phyloP scores from a whole-genome alignment of 2,113 vertebrate genomes.

The Macrotus californicus region DNA sequence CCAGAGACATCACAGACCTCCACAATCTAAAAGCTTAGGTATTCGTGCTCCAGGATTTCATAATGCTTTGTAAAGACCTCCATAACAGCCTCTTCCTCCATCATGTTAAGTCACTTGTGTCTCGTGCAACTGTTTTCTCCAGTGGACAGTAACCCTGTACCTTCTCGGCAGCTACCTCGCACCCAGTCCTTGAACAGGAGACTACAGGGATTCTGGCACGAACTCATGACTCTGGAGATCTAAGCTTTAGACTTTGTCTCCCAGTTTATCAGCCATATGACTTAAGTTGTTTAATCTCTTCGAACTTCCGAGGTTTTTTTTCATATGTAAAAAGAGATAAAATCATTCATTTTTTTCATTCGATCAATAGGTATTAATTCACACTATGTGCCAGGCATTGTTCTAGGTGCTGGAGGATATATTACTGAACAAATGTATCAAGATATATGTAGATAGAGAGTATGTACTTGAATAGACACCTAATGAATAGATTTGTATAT shows the following conservation, averaged over 20 bases:
- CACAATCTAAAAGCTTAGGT: background rate
- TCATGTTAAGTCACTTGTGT: background rate
- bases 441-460: background rate
- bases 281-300: background rate
- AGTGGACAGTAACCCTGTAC: background rate
- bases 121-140: background rate
- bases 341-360: background rate
- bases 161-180: background rate
- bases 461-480: background rate
- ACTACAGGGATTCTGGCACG: background rate
- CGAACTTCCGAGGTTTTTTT: background rate
- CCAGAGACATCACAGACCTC: background rate
- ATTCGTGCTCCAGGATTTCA: background rate
- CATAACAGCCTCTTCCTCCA: accelerated
- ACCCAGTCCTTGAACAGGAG: background rate
- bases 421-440: background rate
- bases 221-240: background rate
- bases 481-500: background rate
- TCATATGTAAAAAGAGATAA: background rate
- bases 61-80: background rate
- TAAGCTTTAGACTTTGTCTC: background rate
- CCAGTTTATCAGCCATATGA: background rate
- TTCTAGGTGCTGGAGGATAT: background rate
- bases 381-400: background rate
- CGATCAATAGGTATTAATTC: background rate